Evolutionary conservation across 2,797 vertebrate species (phyloP).

Genomic region (Falco berigora): DNA sequence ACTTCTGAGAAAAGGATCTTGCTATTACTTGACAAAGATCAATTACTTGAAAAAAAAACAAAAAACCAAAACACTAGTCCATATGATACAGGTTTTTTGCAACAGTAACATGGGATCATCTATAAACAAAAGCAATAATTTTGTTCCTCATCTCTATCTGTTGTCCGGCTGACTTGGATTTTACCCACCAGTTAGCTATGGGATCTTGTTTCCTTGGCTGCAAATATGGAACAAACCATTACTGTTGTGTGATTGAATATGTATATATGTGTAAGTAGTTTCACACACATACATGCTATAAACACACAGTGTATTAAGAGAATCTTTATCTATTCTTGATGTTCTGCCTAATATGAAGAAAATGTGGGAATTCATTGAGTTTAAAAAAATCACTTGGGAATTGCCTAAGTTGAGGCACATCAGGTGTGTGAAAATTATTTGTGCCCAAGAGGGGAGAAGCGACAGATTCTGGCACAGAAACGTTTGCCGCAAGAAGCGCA

Average conservation of each 20-base stretch:
- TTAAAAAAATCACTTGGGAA: neutral
- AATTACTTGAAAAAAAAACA: slow-evolving; percentile 72
- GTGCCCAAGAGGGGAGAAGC: neutral
- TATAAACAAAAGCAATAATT: slow-evolving; percentile 73
- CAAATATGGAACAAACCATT: slow-evolving; percentile 31
- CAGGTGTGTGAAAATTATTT: neutral
- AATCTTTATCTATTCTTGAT: slow-evolving; percentile 6
- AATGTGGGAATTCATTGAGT: neutral
- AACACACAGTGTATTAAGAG: neutral
- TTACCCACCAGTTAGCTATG: neutral
- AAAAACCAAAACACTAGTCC: neutral
- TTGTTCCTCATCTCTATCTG: slow-evolving; percentile 32
- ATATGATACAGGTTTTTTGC: neutral
- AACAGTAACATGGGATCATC: slow-evolving; percentile 10
- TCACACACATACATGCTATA: neutral
- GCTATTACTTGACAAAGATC: slow-evolving; percentile 53
- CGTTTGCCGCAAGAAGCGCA: accelerated
- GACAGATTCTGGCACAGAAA: neutral
- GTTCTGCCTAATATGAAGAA: slow-evolving; percentile 41
- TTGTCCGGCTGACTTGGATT: slow-evolving; percentile 37
- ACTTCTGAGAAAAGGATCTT: slow-evolving; percentile 62
- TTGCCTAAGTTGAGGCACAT: neutral
- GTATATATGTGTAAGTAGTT: neutral
- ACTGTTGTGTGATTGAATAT: slow-evolving; percentile 1
- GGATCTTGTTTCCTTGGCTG: slow-evolving; percentile 34